A percentile compares a stretch with the other conserved stretches of the same genome.
These are phyloP conservation scores for Columba janthina DNA, from an alignment of 2,113 vertebrate species.

Conservation along the genomic window DNA sequence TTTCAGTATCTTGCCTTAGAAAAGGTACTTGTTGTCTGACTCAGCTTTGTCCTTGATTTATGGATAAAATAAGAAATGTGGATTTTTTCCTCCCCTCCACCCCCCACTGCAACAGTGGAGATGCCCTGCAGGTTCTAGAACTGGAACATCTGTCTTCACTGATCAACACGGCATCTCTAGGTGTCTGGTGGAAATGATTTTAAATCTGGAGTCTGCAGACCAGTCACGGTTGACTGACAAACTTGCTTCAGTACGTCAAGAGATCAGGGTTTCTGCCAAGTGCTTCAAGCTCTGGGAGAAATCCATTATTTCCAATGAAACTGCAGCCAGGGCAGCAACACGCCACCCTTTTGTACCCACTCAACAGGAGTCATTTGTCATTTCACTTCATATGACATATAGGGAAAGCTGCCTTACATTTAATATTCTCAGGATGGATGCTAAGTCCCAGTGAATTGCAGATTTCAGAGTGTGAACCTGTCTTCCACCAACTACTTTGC, in stretches of 20 bases:
- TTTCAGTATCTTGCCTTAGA: background rate
- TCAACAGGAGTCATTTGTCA: background rate
- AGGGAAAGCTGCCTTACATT: background rate
- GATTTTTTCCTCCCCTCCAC: no score
- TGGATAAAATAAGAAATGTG: background rate
- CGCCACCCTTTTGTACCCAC: background rate
- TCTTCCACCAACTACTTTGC: conserved; percentile 59
- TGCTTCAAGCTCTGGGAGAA: background rate
- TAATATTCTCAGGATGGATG: background rate
- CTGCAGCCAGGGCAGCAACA: background rate
- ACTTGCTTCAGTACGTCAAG: background rate
- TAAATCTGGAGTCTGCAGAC: background rate
- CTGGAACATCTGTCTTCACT: background rate
- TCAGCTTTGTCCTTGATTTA: background rate
- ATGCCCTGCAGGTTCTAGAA: background rate
- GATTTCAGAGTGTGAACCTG: conserved; percentile 34
- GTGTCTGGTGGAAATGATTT: background rate
- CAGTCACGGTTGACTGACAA: background rate
- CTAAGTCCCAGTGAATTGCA: background rate
- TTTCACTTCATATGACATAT: background rate
- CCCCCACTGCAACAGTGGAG: background rate
- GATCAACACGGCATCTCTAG: background rate
- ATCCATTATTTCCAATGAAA: conserved; percentile 22
- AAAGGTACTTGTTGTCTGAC: background rate
- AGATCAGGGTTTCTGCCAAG: background rate